Conservation (phyloP, 2,113 vertebrate genomes). For the Picathartes gymnocephalus region DNA sequence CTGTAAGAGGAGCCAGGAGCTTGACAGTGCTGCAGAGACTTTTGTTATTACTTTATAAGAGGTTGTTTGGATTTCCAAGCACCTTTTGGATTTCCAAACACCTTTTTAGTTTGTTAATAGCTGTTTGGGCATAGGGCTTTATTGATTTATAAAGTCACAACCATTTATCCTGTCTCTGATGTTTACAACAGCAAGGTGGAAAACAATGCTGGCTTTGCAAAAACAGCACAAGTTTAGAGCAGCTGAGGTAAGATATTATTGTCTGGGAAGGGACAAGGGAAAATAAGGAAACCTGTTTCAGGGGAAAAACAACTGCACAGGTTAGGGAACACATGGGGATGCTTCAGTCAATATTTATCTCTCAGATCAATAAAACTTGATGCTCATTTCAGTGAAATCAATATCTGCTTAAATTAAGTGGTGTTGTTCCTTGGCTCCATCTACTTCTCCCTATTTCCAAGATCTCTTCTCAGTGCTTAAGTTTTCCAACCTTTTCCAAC, state of each 20-base stretch:
- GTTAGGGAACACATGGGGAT: not conserved
- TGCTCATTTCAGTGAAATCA: not conserved
- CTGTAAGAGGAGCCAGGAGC: not conserved
- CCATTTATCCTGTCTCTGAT: conserved; percentile 11
- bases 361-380: not conserved
- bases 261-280: not conserved
- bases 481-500: not conserved
- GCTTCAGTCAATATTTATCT: conserved; percentile 12
- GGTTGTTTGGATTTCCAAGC: not conserved
- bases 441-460: not conserved
- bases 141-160: conserved; percentile 24
- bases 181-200: not conserved
- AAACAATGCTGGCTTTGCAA: not conserved
- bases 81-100: not conserved
- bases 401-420: not conserved
- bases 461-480: not conserved
- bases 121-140: not conserved
- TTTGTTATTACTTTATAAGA: not conserved
- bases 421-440: not conserved
- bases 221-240: not conserved
- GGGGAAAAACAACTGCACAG: not conserved
- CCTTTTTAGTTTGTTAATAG: conserved; percentile 11
- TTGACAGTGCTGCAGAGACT: not conserved
- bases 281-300: not conserved
- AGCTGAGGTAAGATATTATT: not conserved